Conservation (phyloP, 2,113 vertebrate species). For the Prunella fulvescens region DNA sequence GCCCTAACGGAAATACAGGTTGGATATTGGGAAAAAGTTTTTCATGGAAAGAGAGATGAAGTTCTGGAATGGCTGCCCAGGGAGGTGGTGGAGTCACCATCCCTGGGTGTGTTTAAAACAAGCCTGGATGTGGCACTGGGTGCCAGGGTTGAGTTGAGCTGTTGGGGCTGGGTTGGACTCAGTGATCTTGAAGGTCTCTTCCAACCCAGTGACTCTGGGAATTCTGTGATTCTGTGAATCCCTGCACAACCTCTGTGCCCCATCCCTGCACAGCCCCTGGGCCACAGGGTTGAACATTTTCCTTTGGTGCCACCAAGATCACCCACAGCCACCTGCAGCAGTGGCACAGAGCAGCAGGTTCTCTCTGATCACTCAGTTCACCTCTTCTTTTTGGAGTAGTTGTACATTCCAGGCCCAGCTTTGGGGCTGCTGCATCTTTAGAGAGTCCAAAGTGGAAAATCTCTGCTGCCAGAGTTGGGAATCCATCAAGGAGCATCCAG, state of each 20-base stretch:
- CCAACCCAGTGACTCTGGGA: neutral
- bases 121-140: neutral
- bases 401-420: neutral
- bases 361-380: fast-evolving
- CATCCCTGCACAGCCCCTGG: neutral
- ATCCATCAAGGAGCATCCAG: neutral
- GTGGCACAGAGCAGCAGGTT: neutral
- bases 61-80: neutral
- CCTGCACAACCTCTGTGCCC: neutral
- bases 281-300: neutral
- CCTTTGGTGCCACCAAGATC: neutral
- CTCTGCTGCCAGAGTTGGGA: neutral
- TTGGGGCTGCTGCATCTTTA: neutral
- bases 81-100: neutral
- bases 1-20: neutral
- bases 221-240: neutral
- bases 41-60: neutral
- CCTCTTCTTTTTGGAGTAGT: fast-evolving
- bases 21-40: neutral
- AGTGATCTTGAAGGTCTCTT: neutral
- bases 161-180: neutral
- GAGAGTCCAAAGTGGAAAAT: neutral
- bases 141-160: neutral
- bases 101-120: neutral
- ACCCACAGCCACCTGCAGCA: neutral